Evolutionary conservation across 2,797 vertebrate species (phyloP).

Genomic region (Perodicticus potto): DNA sequence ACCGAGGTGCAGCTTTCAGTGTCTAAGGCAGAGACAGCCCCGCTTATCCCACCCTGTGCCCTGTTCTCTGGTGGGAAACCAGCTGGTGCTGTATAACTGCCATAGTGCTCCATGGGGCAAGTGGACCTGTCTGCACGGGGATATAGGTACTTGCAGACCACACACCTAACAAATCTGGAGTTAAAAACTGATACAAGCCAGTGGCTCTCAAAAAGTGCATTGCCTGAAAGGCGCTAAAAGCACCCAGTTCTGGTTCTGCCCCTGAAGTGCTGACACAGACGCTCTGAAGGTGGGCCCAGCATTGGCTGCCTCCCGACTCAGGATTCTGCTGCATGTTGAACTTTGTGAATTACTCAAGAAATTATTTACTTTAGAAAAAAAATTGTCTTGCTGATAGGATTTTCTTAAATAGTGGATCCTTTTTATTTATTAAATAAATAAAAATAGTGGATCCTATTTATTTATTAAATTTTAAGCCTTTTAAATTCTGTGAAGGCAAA

Average conservation of each 20-base stretch:
- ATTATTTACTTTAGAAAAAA: background rate
- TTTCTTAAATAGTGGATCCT: background rate
- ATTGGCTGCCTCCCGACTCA: fast-evolving
- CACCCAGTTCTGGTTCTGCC: background rate
- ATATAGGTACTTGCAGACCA: fast-evolving
- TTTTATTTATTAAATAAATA: too few relatives aligned
- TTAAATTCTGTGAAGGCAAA: too few relatives aligned
- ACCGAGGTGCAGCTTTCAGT: background rate
- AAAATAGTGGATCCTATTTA: too few relatives aligned
- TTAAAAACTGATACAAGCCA: fast-evolving
- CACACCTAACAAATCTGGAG: fast-evolving
- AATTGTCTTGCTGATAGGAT: background rate
- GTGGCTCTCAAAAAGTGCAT: fast-evolving
- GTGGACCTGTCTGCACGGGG: background rate
- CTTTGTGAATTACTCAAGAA: background rate
- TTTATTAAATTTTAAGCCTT: too few relatives aligned
- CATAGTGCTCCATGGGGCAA: fast-evolving
- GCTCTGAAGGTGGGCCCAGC: background rate
- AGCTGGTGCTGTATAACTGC: fast-evolving
- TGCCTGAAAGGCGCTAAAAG: background rate
- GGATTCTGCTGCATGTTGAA: fast-evolving
- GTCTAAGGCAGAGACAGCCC: background rate
- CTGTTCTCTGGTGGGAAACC: background rate
- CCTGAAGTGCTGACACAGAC: fast-evolving
- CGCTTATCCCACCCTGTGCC: fast-evolving